Base-by-base conservation (phyloP, 2,888 invertebrate genomes). In the Spilarctia lutea region DNA sequence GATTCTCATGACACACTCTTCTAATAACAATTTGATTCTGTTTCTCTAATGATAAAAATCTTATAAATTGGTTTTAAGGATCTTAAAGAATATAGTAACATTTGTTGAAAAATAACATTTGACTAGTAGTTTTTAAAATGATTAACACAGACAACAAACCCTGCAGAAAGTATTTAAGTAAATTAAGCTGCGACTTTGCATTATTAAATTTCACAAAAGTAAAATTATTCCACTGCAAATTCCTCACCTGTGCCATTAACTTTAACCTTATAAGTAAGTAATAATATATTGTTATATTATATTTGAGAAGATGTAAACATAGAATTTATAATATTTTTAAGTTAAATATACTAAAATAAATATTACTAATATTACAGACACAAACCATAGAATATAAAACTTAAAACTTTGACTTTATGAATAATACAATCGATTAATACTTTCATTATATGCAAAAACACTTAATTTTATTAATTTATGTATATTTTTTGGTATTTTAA, bases 111-210 rank as follows among this genome's bases (percentile, higher is more conserved):
- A 69, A 79, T 75, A 79, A 86, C 79, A 81, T 84, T 63, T 87
- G 90, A 91, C 90, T 90, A 90, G 88, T 81, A 86, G 79, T 86
- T 78, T 83, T 77, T 83, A 79, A 81, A 83, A 74, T 83, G 81
- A 87, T 85, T 88, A 93, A 92, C 91, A 93, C 92, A 91, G 87
- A 89, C 84, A 80, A 81, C 82, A 48, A 92, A 92, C 91, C 92
- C 91, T 92, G 91, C 88, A 86, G 83, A 89, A 88, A 87, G 76
- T 87, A 87, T 75, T 79, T 85, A 87, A 82, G 84, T 81, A 76
- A 82, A 77, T 82, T 80, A 73, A 83, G 78, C 71, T 69, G 71
- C 69, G 69, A 66, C 65, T 72, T 72, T 75, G 73, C 70, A 63
- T 63, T 11, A 56, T 27, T 30, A 30, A 6, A 27, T 73, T 69